Evolutionary conservation across 2,888 invertebrate species (phyloP).

Genomic region (Campoplex nolae): DNA sequence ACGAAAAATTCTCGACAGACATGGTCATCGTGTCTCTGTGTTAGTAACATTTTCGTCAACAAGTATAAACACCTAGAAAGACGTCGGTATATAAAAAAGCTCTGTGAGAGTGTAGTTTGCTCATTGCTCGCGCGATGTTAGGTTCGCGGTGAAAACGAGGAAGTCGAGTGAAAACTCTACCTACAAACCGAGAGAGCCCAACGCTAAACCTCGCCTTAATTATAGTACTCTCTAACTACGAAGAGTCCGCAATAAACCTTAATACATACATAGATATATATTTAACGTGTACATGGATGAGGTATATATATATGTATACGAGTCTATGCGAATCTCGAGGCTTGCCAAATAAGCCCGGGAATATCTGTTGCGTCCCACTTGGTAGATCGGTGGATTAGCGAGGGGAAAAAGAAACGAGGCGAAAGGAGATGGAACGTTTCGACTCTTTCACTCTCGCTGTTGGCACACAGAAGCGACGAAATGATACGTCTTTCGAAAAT

Average conservation of each 20-base stretch:
- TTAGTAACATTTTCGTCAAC: neutral
- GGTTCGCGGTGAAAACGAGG: constrained; percentile 81
- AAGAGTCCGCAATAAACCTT: constrained; percentile 9
- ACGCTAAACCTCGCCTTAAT: constrained; percentile 74
- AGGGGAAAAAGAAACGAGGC: constrained; percentile 11
- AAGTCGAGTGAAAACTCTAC: constrained; percentile 82
- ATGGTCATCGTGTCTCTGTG: too few relatives aligned
- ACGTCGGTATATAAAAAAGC: neutral
- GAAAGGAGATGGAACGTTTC: constrained; percentile 9
- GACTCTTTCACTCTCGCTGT: constrained; percentile 27
- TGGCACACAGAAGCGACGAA: neutral
- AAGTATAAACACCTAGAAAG: neutral
- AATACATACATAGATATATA: constrained; percentile 5
- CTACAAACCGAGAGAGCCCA: constrained; percentile 71
- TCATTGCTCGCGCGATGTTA: constrained; percentile 31
- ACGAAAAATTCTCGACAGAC: neutral
- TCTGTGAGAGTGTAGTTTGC: constrained; percentile 37
- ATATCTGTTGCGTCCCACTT: constrained; percentile 67
- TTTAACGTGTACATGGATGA: neutral
- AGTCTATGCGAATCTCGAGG: constrained; percentile 43
- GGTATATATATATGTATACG: constrained; percentile 9
- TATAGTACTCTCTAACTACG: constrained; percentile 68
- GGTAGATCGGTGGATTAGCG: neutral
- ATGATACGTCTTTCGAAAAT: constrained; percentile 1
- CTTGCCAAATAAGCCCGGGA: constrained; percentile 73